These are phyloP conservation scores for Thripadectes ignobilis DNA, from an alignment of 2,797 vertebrate species.

Conservation along the genomic window DNA sequence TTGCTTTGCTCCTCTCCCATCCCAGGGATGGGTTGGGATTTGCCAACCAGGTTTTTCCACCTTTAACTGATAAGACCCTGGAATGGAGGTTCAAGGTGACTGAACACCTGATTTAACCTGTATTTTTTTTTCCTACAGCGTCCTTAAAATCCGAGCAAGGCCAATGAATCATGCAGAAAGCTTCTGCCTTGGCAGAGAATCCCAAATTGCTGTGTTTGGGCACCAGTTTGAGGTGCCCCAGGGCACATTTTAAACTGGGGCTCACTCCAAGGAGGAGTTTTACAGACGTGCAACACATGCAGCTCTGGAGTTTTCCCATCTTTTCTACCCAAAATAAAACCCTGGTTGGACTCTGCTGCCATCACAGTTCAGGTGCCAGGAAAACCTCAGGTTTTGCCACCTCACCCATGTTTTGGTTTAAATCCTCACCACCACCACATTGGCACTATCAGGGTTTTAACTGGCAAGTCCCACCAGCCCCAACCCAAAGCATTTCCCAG, in stretches of 20 bases:
- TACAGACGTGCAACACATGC: neutral
- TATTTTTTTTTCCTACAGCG: neutral
- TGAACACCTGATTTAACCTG: neutral
- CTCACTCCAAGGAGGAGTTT: neutral
- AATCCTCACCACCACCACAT: neutral
- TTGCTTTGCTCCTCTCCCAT: rapidly evolving
- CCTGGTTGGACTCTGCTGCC: neutral
- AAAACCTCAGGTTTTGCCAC: neutral
- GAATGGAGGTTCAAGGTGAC: neutral
- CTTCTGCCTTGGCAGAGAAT: neutral
- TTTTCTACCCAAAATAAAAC: neutral
- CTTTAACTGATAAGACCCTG: rapidly evolving
- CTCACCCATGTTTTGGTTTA: rapidly evolving
- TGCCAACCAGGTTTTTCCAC: neutral
- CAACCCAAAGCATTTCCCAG: neutral
- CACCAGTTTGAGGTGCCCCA: neutral
- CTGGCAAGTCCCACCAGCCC: neutral
- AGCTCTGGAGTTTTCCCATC: neutral
- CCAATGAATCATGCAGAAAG: neutral
- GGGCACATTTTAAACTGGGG: neutral
- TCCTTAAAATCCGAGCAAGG: neutral
- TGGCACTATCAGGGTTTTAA: neutral
- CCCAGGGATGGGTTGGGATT: rapidly evolving
- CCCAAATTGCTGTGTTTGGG: rapidly evolving
- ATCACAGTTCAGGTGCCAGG: rapidly evolving